phyloP scores from a whole-genome alignment of 2,888 invertebrate genomes.

The Melanophora roralis region DNA sequence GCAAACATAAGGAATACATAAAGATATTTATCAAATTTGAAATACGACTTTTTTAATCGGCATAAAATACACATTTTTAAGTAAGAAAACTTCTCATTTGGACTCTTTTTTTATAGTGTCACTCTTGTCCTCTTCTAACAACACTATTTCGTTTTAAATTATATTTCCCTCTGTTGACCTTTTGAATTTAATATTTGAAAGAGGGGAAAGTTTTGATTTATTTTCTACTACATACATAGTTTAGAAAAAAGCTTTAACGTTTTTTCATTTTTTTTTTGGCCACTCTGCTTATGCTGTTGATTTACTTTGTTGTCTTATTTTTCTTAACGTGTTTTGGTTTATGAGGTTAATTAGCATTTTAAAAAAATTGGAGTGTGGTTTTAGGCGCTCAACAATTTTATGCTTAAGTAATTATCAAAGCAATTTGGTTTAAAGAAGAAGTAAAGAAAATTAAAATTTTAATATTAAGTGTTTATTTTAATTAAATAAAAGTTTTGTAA shows the following conservation, averaged over 20 bases:
- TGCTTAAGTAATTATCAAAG: neutral
- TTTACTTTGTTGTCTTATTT: neutral
- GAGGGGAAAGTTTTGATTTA: neutral
- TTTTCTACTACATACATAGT: too few species aligned
- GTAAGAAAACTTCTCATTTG: neutral
- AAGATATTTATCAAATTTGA: too few species aligned
- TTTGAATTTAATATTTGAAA: constrained; percentile 6
- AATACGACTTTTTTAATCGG: too few species aligned
- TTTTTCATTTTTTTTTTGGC: neutral
- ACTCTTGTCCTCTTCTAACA: neutral
- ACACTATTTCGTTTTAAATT: neutral
- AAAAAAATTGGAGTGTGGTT: neutral
- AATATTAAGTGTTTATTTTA: constrained; percentile 22
- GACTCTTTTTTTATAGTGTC: neutral
- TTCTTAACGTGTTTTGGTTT: constrained; percentile 8
- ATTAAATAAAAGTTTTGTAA: constrained; percentile 13
- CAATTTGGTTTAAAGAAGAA: too few species aligned
- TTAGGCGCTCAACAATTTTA: neutral
- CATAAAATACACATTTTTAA: too few species aligned
- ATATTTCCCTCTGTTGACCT: constrained; percentile 23
- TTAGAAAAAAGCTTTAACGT: neutral
- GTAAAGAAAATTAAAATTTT: too few species aligned
- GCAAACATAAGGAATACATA: too few species aligned
- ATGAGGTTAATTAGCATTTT: constrained; percentile 23
- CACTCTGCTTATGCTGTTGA: neutral